Conservation (phyloP, 1,140 invertebrate genomes). For the Ericerus pela region DNA sequence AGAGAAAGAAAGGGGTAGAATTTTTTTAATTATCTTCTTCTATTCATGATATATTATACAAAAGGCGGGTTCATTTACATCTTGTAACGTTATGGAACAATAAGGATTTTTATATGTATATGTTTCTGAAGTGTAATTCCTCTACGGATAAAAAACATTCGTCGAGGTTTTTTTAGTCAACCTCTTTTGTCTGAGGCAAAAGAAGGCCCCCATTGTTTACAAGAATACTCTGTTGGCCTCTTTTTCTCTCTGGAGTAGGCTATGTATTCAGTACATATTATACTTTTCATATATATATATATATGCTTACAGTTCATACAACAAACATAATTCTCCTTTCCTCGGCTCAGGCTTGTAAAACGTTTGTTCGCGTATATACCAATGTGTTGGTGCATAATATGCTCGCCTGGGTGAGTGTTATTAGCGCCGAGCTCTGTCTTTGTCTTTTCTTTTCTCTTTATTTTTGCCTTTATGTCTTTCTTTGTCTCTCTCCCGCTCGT, state of each 20-base stretch:
- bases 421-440: too few species aligned
- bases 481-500: too few species aligned
- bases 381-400: too few species aligned
- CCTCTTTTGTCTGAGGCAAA: conserved; percentile 5
- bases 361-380: too few species aligned
- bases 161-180: conserved; percentile 7
- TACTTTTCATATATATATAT: too few species aligned
- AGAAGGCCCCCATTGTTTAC: conserved; percentile 1
- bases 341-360: too few species aligned
- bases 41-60: conserved; percentile 1
- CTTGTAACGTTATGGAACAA: conserved; percentile 2
- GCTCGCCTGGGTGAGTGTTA: too few species aligned
- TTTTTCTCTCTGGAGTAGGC: not conserved
- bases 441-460: too few species aligned
- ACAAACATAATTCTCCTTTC: too few species aligned
- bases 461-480: too few species aligned
- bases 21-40: conserved; percentile 10
- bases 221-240: not conserved
- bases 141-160: conserved; percentile 10
- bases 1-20: not conserved
- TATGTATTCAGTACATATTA: too few species aligned
- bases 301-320: too few species aligned
- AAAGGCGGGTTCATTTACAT: conserved; percentile 11
- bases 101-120: not conserved
- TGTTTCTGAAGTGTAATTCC: conserved; percentile 3